Conservation (phyloP, 2,113 vertebrate species). For the Numenius arquata region DNA sequence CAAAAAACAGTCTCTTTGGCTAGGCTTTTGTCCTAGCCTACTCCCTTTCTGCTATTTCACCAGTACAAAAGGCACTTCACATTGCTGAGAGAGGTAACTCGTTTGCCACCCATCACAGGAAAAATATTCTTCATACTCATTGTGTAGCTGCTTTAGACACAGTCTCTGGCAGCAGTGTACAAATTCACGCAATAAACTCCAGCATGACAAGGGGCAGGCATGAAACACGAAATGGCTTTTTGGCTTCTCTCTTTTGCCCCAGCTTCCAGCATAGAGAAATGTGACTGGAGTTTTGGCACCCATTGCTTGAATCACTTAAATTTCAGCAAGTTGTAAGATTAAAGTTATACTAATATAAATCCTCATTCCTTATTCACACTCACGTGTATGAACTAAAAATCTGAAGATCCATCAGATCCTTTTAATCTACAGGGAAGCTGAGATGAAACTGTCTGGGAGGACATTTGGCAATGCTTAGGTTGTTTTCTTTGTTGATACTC, state of each 20-base stretch:
- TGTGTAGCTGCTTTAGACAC: neutral
- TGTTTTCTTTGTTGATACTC: neutral
- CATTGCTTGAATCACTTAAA: neutral
- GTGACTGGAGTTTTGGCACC: neutral
- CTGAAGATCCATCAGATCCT: neutral
- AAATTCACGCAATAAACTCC: neutral
- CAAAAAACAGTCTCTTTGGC: neutral
- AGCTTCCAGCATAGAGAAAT: neutral
- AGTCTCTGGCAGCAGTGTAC: neutral
- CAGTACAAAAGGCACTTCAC: neutral
- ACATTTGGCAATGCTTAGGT: neutral
- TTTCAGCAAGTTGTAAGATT: neutral
- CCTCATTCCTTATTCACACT: neutral
- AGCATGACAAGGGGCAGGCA: neutral
- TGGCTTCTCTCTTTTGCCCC: neutral
- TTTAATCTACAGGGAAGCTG: neutral
- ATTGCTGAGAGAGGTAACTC: neutral
- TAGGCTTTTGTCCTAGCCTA: neutral
- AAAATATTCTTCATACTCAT: neutral
- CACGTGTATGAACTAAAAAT: neutral
- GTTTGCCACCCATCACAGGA: neutral
- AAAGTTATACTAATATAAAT: neutral
- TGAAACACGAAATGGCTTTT: neutral
- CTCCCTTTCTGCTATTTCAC: neutral
- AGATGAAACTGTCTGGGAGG: neutral